Evolutionary conservation across 2,888 invertebrate genomes (phyloP).

Genomic region (Drosophila mayaguana): DNA sequence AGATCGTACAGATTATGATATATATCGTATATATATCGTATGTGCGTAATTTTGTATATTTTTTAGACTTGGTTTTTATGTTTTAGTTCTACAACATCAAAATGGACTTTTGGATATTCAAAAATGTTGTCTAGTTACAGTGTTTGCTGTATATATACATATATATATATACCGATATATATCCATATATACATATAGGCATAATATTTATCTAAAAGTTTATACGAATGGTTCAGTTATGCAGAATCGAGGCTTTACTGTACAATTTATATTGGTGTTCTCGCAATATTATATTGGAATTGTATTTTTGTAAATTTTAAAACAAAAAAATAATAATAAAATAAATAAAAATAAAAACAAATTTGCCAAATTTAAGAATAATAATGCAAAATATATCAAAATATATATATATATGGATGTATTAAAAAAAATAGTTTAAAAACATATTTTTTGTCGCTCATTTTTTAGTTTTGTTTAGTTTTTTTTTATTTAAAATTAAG

Average conservation of each 20-base stretch:
- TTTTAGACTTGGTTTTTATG: background rate
- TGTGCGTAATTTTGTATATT: slow-evolving; percentile 24
- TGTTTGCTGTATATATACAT: slow-evolving; percentile 29
- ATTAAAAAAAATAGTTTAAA: slow-evolving; percentile 31
- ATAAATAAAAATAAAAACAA: slow-evolving; percentile 19
- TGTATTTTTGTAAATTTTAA: slow-evolving; percentile 23
- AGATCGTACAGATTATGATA: slow-evolving; percentile 8
- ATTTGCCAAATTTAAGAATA: slow-evolving; percentile 25
- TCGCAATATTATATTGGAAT: slow-evolving; percentile 41
- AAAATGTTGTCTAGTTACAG: slow-evolving; percentile 32
- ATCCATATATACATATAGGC: slow-evolving; percentile 33
- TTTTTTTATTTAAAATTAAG: slow-evolving; percentile 61
- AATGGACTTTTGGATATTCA: slow-evolving; percentile 68
- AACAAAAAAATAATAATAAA: slow-evolving; percentile 14
- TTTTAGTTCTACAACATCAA: slow-evolving; percentile 64
- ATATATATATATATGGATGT: background rate
- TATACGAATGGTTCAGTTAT: slow-evolving; percentile 15
- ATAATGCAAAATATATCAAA: slow-evolving; percentile 29
- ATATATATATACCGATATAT: background rate
- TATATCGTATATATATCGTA: slow-evolving; percentile 6
- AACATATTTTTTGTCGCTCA: slow-evolving; percentile 36
- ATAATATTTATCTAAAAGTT: slow-evolving; percentile 71
- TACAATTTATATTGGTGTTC: slow-evolving; percentile 39
- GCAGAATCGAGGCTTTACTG: slow-evolving; percentile 38
- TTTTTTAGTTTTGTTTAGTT: slow-evolving; percentile 31